Evolutionary conservation across 2,113 vertebrate species (phyloP).

Genomic region (Setophaga kirtlandii): DNA sequence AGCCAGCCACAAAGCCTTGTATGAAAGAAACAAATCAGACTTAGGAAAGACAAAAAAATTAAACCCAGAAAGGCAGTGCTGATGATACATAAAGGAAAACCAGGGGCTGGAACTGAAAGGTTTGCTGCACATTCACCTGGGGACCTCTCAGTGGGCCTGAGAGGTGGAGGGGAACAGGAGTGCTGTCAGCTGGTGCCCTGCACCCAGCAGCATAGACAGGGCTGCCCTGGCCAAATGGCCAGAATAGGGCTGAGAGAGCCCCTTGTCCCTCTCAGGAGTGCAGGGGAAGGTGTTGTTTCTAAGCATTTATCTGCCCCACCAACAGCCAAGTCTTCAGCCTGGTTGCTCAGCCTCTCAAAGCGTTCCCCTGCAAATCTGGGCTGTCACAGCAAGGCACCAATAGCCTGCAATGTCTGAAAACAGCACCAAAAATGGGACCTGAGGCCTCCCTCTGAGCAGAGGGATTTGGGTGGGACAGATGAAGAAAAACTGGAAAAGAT

Average conservation of each 20-base stretch:
- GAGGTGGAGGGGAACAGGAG: not conserved
- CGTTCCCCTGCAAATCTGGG: rapidly evolving
- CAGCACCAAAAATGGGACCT: not conserved
- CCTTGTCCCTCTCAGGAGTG: not conserved
- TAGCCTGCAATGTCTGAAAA: not conserved
- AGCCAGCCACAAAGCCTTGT: not conserved
- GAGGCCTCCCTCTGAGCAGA: not conserved
- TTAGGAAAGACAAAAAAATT: not conserved
- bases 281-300: not conserved
- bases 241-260: not conserved
- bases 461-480: not conserved
- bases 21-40: not conserved
- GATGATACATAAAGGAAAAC: not conserved
- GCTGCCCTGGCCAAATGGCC: not conserved
- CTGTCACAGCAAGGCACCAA: not conserved
- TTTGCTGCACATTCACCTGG: rapidly evolving
- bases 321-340: not conserved
- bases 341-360: not conserved
- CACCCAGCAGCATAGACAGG: not conserved
- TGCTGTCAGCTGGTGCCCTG: not conserved
- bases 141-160: not conserved
- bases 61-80: not conserved
- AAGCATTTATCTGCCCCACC: not conserved
- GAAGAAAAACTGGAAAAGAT: not conserved
- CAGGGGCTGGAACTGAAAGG: not conserved